Base-by-base conservation (phyloP, 2,113 vertebrate species). In the Oceanodroma tethys region DNA sequence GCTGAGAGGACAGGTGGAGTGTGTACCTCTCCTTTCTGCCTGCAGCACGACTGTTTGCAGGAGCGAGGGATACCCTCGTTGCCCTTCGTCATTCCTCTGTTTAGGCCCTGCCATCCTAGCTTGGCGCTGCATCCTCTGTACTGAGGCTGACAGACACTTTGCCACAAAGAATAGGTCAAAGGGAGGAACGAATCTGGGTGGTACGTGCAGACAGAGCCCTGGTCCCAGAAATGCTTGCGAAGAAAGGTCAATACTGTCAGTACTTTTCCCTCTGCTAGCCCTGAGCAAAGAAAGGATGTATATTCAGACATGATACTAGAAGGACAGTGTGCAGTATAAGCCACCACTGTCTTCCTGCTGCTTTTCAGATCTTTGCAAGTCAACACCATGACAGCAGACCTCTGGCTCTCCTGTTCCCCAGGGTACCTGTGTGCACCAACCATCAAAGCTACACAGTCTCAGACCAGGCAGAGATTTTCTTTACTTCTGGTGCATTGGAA, bases 231-330 rank as follows among this genome's bases (percentile, higher is more conserved):
- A 79, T 2, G 40, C 58, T 56, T 25, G 38, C 3, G 6, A 90
- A 68, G 59, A 95, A 96, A 96, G 91, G 95, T 91, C 93, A 95
- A 2, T 2, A 20, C 40, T 81, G 91, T 29, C 95, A 89, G 76
- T n/a, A 5, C 16, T 72, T n/a, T 55, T 29, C 48, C 40, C 42
- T 75, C 25, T 3, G 3, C 67, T 25, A 30, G 23, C 10, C 32
- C 63, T 74, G 45, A 40, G 34, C 60, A 29, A 70, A 47, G 53
- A 86, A 38, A 19, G 68, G 26, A 78, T 2, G 3, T 2, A n/a
- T 16, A 15, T 25, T 70, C 90, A 93, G 79, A 36, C 19, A 16
- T 0, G 42, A 48, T 0, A 12, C 5, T 10, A 66, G 36, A 30
- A 36, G 38, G 47, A 21, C 52, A 88, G 63, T 7, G 36, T 82